These are phyloP conservation scores for Montipora foliosa DNA, from an alignment of 64 coral and sea anemone genomes.

Conservation along the genomic window DNA sequence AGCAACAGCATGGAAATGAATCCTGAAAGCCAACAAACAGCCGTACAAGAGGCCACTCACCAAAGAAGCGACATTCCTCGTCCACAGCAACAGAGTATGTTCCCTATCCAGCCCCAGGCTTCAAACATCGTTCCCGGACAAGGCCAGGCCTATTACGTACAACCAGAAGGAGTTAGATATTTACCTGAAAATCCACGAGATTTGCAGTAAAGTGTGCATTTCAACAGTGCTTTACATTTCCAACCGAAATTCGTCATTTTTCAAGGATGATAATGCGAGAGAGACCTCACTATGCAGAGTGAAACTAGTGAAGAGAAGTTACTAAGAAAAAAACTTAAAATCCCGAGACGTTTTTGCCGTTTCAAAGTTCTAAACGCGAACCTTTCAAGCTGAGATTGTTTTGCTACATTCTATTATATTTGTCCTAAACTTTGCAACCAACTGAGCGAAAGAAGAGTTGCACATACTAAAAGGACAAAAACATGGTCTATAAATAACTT, in stretches of 20 bases:
- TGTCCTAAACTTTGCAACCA: too few species aligned
- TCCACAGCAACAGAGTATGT: slow-evolving; percentile 27
- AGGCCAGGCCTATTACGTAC: slow-evolving; percentile 41
- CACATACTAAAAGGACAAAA: too few species aligned
- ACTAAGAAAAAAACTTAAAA: too few species aligned
- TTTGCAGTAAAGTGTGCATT: not conserved
- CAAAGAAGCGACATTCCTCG: slow-evolving; percentile 76
- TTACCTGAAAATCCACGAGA: slow-evolving; percentile 68
- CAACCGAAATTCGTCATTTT: not conserved
- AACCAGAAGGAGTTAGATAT: slow-evolving; percentile 57
- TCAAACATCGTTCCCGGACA: slow-evolving; percentile 1
- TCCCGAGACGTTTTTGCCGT: too few species aligned
- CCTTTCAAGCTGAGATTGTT: too few species aligned
- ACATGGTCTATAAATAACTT: too few species aligned
- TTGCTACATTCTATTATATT: too few species aligned
- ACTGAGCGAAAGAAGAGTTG: too few species aligned
- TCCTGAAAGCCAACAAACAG: slow-evolving; percentile 3
- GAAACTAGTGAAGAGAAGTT: not conserved
- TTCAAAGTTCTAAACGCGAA: too few species aligned
- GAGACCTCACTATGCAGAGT: not conserved
- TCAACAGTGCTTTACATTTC: not conserved
- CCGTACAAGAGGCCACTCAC: slow-evolving; percentile 37
- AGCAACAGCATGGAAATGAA: slow-evolving; percentile 4
- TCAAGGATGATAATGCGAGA: not conserved
- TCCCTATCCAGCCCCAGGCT: slow-evolving; percentile 11